Evolutionary conservation across 2,888 invertebrate genomes (phyloP).

Genomic region (Pristionchus exspectatus): DNA sequence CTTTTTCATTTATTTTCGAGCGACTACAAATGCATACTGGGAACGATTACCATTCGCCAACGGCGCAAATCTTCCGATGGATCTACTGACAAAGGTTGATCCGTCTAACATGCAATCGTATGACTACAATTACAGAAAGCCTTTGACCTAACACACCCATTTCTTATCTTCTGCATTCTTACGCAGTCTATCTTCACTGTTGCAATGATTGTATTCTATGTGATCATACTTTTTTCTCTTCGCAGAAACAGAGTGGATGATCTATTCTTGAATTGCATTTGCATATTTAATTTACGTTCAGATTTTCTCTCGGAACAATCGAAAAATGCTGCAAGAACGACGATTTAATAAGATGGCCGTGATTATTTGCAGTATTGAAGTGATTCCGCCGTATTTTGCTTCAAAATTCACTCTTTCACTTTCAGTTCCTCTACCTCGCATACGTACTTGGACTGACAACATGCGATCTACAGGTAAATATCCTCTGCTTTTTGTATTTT

Average conservation of each 20-base stretch:
- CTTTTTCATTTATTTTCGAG: neutral
- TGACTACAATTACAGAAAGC: neutral
- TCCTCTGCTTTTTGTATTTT: neutral
- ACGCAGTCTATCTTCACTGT: neutral
- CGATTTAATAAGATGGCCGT: neutral
- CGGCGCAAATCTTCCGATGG: neutral
- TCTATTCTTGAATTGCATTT: neutral
- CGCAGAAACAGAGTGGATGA: neutral
- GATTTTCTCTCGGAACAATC: neutral
- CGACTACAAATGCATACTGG: neutral
- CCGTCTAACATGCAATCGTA: neutral
- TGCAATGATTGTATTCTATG: neutral
- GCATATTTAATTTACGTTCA: too few relatives aligned
- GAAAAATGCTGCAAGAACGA: neutral
- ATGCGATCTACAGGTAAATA: neutral
- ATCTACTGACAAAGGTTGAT: neutral
- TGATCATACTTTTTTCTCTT: neutral
- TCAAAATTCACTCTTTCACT: neutral
- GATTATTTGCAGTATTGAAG: neutral
- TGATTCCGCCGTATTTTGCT: neutral
- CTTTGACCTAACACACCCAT: neutral
- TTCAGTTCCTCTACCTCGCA: neutral
- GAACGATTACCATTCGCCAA: neutral
- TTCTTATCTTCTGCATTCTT: neutral
- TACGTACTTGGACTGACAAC: neutral